These are phyloP conservation scores for Lates japonicus DNA, from an alignment of 2,797 vertebrate species.

Conservation along the genomic window DNA sequence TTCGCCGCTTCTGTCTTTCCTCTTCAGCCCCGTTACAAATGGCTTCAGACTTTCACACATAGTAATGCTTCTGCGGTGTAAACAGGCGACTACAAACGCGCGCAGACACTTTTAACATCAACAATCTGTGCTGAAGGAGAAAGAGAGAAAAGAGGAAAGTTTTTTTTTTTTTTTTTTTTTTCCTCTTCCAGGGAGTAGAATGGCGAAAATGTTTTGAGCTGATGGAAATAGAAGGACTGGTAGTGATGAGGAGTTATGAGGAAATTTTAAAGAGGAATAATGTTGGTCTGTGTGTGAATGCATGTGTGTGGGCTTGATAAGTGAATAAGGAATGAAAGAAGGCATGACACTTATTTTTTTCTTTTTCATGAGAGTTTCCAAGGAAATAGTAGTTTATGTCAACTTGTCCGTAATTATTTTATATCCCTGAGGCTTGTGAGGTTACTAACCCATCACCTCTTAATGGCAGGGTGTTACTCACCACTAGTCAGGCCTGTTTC, in stretches of 20 bases:
- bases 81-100: constrained; percentile 84
- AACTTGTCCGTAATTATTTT: constrained; percentile 58
- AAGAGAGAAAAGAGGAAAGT: constrained; percentile 55
- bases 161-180: constrained; percentile 19
- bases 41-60: constrained; percentile 86
- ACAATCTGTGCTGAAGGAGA: constrained; percentile 78
- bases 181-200: constrained; percentile 51
- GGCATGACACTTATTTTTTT: constrained; percentile 23
- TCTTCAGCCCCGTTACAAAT: constrained; percentile 82
- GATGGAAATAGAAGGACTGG: constrained; percentile 57
- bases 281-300: constrained; percentile 43
- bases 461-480: constrained; percentile 54
- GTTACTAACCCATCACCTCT: constrained; percentile 44
- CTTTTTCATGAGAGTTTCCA: constrained; percentile 39
- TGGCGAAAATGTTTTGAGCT: constrained; percentile 61
- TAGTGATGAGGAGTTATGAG: constrained; percentile 54
- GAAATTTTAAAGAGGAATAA: constrained; percentile 58
- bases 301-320: constrained; percentile 51
- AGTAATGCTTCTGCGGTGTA: constrained; percentile 84
- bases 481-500: constrained; percentile 33
- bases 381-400: constrained; percentile 46
- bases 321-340: constrained; percentile 44
- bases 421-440: constrained; percentile 46
- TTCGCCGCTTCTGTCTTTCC: constrained; percentile 68
- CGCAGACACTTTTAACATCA: constrained; percentile 81